Conservation (phyloP, 2,797 vertebrate species). For the Bothrops alternatus region DNA sequence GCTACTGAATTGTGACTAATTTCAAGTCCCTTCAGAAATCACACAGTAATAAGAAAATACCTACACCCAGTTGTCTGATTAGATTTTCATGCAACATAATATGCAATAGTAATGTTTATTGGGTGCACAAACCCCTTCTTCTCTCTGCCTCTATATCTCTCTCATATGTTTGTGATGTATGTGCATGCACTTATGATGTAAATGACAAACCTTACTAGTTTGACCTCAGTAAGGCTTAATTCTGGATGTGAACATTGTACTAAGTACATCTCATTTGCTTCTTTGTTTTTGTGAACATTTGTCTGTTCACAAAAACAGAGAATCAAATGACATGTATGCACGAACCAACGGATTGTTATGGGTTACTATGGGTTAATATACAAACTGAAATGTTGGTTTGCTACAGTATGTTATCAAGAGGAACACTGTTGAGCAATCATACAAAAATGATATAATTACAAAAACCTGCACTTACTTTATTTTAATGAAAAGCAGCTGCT, state of each 20-base stretch:
- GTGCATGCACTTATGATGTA: background rate
- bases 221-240: background rate
- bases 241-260: background rate
- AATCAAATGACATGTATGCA: background rate
- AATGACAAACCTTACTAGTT: background rate
- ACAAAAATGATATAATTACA: conserved; percentile 56
- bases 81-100: conserved; percentile 55
- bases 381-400: background rate
- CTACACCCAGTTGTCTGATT: conserved; percentile 32
- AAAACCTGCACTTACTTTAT: conserved; percentile 64
- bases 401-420: conserved; percentile 32
- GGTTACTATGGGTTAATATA: background rate
- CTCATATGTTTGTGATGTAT: background rate
- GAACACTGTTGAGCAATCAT: conserved; percentile 56
- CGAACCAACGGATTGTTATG: background rate
- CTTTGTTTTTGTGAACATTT: background rate
- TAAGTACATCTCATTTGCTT: background rate
- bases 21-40: conserved; percentile 55
- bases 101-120: conserved; percentile 49
- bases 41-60: conserved; percentile 43
- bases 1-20: conserved; percentile 38
- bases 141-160: background rate
- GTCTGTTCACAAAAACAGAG: background rate
- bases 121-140: conserved; percentile 12
- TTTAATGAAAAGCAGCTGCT: conserved; percentile 60